Conservation (phyloP, 2,888 invertebrate species). For the Myopa testacea region DNA sequence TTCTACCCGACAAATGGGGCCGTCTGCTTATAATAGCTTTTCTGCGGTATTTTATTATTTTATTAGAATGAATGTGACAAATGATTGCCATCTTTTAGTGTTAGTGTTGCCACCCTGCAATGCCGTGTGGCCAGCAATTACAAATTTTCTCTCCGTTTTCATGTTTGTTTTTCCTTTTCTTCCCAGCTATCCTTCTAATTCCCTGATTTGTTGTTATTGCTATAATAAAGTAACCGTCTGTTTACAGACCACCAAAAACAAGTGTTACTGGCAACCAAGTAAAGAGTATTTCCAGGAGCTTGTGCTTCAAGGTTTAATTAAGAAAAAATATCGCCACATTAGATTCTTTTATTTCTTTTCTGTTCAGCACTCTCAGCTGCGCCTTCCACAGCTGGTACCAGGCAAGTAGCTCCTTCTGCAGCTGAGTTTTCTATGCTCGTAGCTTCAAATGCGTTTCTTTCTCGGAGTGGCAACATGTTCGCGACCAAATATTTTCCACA, state of each 20-base stretch:
- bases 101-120: conserved; percentile 2
- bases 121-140: not conserved
- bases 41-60: conserved; percentile 45
- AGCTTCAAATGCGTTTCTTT: not conserved
- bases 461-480: not conserved
- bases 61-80: conserved; percentile 45
- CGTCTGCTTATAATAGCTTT: conserved; percentile 45
- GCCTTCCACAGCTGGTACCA: no score
- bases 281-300: conserved; percentile 9
- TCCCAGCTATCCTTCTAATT: not conserved
- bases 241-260: conserved; percentile 9
- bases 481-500: not conserved
- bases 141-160: conserved; percentile 10
- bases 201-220: conserved; percentile 3
- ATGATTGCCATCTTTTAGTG: conserved; percentile 27
- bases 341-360: conserved; percentile 23
- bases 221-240: conserved; percentile 12
- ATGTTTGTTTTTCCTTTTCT: conserved; percentile 1
- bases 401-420: no score
- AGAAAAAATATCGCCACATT: conserved; percentile 43
- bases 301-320: conserved; percentile 41
- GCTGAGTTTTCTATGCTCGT: no score
- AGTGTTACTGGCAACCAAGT: conserved; percentile 5
- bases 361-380: no score
- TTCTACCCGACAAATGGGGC: conserved; percentile 22